These are phyloP conservation scores for Aurelia aurita DNA, from an alignment of 30 jellyfish, hydroid and myxozoan species.

Conservation along the genomic window DNA sequence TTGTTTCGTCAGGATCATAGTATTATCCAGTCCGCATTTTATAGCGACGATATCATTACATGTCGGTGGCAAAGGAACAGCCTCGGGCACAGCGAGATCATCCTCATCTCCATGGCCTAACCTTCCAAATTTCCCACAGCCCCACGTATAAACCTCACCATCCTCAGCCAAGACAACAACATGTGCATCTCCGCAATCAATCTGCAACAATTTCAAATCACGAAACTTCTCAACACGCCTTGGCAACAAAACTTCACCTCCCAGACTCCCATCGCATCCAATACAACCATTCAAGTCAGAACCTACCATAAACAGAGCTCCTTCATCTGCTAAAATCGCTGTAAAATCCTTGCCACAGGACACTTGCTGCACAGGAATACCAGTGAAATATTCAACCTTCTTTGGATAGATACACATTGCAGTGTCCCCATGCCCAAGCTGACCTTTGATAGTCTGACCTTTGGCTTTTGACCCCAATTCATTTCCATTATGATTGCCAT, in stretches of 20 bases:
- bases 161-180: slow-evolving; percentile 87
- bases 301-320: slow-evolving; percentile 82
- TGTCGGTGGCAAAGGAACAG: slow-evolving; percentile 77
- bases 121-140: slow-evolving; percentile 91
- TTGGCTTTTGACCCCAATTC: slow-evolving; percentile 10
- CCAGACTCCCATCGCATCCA: slow-evolving; percentile 73
- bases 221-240: slow-evolving; percentile 62
- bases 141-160: slow-evolving; percentile 91
- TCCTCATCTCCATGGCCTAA: slow-evolving; percentile 89
- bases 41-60: slow-evolving; percentile 65
- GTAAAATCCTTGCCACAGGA: slow-evolving; percentile 96
- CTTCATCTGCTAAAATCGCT: slow-evolving; percentile 69
- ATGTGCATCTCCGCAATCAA: slow-evolving; percentile 91
- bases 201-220: slow-evolving; percentile 48
- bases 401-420: slow-evolving; percentile 91
- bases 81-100: slow-evolving; percentile 76
- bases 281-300: slow-evolving; percentile 86
- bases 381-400: slow-evolving; percentile 78
- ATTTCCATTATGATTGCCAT: slow-evolving; percentile 13
- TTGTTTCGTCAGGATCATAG: slow-evolving; percentile 71
- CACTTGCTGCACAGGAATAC: slow-evolving; percentile 86
- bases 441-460: slow-evolving; percentile 77
- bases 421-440: slow-evolving; percentile 88
- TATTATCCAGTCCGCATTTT: slow-evolving; percentile 86
- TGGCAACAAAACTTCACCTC: slow-evolving; percentile 82